Percentiles rank a stretch among this genome's conserved stretches.
Evolutionary conservation across 2,797 vertebrate species (phyloP).

Genomic region (Acrocephalus scirpaceus): DNA sequence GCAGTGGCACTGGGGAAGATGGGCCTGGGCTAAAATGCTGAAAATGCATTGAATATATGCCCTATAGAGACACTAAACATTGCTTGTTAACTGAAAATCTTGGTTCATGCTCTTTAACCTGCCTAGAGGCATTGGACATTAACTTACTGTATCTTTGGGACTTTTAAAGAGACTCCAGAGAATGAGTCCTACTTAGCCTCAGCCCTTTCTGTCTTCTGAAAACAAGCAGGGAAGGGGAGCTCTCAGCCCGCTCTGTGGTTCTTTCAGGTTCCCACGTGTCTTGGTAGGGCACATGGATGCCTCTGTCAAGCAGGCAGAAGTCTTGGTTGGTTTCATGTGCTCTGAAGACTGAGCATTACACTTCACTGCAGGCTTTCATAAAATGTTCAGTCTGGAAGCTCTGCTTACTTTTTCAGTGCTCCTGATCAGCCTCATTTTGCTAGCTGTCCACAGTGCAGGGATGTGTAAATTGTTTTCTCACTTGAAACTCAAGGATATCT

Average conservation of each 20-base stretch:
- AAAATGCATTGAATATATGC: accelerated
- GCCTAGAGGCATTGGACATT: background rate
- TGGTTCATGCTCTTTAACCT: background rate
- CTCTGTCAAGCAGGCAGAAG: background rate
- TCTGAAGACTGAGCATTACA: background rate
- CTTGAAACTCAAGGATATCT: background rate
- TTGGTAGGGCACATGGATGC: accelerated
- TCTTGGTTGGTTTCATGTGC: background rate
- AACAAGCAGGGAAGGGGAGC: background rate
- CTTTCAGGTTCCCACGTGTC: background rate
- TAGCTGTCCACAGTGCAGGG: background rate
- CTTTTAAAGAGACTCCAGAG: background rate
- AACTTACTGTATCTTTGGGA: background rate
- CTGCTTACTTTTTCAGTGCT: background rate
- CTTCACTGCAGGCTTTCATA: background rate
- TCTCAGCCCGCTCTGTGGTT: background rate
- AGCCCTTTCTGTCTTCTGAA: background rate
- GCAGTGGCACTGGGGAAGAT: background rate
- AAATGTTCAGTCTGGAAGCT: background rate
- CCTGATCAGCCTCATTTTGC: background rate
- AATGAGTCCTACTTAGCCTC: background rate
- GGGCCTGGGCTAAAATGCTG: background rate
- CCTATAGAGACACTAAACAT: accelerated
- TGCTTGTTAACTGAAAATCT: background rate
- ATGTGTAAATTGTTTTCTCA: background rate